Base-by-base conservation (phyloP, 2,888 invertebrate species). In the Euzetes globulus region DNA sequence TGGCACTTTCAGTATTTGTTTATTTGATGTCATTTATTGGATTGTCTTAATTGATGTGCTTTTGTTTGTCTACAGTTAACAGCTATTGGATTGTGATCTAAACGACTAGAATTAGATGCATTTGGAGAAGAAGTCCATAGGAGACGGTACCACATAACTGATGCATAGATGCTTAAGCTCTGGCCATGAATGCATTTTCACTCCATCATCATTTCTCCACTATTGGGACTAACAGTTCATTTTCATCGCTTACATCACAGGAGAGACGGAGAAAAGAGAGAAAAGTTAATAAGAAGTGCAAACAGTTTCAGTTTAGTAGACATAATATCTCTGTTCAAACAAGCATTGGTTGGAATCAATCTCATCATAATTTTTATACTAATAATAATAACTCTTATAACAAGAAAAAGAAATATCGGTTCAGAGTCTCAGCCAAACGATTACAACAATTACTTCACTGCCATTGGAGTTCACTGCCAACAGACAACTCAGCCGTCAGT, bases 151-250 rank as follows among this genome's bases (percentile, higher is more conserved):
- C n/a, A 19, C 25, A 13, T 13, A 25, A 41, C 68, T 19, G 68
- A 68, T 68, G 68, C 41, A 68, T 68, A 68, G 41, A 68, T 68
- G 68, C 68, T 68, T 68, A 68, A 68, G 13, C 7, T 9, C n/a
- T 41, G 68, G 68, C 68, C 68, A 68, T 68, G 68, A 68, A 68
- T 68, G 68, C 68, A 68, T 68, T 68, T 41, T 37, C 68, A 68
- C 68, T 41, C 68, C 41, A 41, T 68, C 68, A 68, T 68, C 68
- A 68, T 41, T 41, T 37, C 41, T 68, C 68, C 5, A 22, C 37
- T 41, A 68, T 19, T 19, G 6, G 37, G 41, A 68, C 68, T 68
- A 41, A 41, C 22, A 68, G 22, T 41, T 68, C 68, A 68, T 68
- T 68, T 27, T 33, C 29, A 63, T 63, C 33, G 65, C 19, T n/a